phyloP scores from a whole-genome alignment of 2,888 invertebrate genomes.

The Rugalucina vietnamica region DNA sequence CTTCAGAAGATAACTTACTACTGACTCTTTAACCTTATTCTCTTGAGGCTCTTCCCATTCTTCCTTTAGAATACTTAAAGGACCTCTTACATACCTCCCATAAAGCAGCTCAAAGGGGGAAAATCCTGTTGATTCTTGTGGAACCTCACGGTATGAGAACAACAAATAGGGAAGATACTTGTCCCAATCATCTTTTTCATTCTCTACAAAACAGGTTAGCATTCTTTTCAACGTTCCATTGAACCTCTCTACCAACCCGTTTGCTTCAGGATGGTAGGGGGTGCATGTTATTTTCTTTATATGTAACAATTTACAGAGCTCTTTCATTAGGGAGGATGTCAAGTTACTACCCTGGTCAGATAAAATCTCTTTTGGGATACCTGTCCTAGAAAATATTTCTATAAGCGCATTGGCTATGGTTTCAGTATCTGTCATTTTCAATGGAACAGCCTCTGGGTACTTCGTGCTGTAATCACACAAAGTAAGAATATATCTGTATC shows the following conservation, averaged over 20 bases:
- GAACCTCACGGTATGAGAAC: conserved; percentile 40
- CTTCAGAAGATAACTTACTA: conserved; percentile 22
- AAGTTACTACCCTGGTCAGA: conserved; percentile 20
- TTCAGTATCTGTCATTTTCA: background rate
- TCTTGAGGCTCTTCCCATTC: conserved; percentile 20
- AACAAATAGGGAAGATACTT: background rate
- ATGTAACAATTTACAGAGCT: conserved; percentile 6
- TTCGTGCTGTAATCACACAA: conserved; percentile 17
- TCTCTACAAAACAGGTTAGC: background rate
- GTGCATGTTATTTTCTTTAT: background rate
- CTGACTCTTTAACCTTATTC: conserved; percentile 1
- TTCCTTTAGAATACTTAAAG: conserved; percentile 25
- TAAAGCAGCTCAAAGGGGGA: conserved; percentile 39
- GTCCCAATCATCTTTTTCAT: conserved; percentile 1
- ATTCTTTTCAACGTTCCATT: conserved; percentile 10
- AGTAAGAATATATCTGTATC: conserved; percentile 15
- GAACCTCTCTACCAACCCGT: conserved; percentile 11
- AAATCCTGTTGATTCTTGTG: conserved; percentile 37
- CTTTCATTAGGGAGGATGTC: conserved; percentile 5
- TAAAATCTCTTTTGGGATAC: background rate
- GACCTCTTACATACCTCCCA: conserved; percentile 30
- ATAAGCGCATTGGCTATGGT: conserved; percentile 3
- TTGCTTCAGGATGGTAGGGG: conserved; percentile 15
- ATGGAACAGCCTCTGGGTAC: background rate
- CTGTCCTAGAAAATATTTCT: conserved; percentile 16